Conservation (phyloP, 2,797 vertebrate genomes). For the Salarias fasciatus region DNA sequence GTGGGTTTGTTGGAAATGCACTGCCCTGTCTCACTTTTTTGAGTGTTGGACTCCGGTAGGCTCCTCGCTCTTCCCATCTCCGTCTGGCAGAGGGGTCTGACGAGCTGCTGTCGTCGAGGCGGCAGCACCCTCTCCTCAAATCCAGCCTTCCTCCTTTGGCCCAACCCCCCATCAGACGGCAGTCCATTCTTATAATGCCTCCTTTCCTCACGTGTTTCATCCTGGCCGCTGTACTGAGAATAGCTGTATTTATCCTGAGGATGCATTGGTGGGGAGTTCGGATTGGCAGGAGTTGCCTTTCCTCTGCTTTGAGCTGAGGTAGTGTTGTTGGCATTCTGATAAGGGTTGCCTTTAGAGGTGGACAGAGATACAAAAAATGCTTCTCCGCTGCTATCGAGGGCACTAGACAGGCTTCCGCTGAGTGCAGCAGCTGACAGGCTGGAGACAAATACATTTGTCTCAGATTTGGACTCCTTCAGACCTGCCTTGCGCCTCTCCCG, state of each 20-base stretch:
- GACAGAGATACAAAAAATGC: slow-evolving; percentile 73
- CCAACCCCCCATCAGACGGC: slow-evolving; percentile 60
- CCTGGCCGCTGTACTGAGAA: slow-evolving; percentile 57
- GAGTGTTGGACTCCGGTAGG: slow-evolving; percentile 50
- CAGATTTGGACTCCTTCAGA: slow-evolving; percentile 79
- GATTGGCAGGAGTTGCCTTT: slow-evolving; percentile 72
- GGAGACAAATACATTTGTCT: slow-evolving; percentile 82
- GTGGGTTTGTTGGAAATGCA: slow-evolving; percentile 15
- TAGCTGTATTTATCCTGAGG: slow-evolving; percentile 65
- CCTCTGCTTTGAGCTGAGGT: slow-evolving; percentile 89
- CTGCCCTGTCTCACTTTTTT: slow-evolving; percentile 46
- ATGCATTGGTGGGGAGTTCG: slow-evolving; percentile 69
- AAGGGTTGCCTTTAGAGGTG: slow-evolving; percentile 58
- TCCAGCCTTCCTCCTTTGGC: slow-evolving; percentile 74
- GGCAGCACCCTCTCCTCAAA: slow-evolving; percentile 77
- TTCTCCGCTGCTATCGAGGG: slow-evolving; percentile 70
- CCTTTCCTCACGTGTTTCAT: slow-evolving; percentile 62
- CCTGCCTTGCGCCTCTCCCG: slow-evolving; percentile 62
- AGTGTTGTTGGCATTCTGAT: slow-evolving; percentile 80
- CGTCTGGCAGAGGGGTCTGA: slow-evolving; percentile 79
- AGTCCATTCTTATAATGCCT: slow-evolving; percentile 63
- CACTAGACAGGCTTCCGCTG: slow-evolving; percentile 80
- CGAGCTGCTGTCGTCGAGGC: slow-evolving; percentile 80
- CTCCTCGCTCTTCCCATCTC: slow-evolving; percentile 68
- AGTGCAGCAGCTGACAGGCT: slow-evolving; percentile 80